These are phyloP conservation scores for Mormyrus iriodes DNA, from an alignment of 2,113 vertebrate species.

Conservation along the genomic window DNA sequence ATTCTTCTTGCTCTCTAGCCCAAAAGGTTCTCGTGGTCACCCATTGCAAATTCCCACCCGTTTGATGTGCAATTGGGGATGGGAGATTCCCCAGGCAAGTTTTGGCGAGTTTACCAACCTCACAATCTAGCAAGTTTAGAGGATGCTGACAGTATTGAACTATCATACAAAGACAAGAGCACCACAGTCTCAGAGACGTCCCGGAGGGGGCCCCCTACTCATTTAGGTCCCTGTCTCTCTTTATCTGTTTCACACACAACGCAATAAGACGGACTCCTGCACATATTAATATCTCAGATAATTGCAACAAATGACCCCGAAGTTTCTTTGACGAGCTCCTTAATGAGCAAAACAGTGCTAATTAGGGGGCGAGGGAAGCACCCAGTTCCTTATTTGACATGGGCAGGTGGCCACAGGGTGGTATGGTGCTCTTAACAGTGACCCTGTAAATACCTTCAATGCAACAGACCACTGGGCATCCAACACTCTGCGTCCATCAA, in stretches of 20 bases:
- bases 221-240: constrained; percentile 42
- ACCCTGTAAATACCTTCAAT: background rate
- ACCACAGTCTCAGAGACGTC: too few relatives aligned
- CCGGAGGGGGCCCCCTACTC: background rate
- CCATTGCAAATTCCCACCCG: background rate
- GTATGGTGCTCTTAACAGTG: background rate
- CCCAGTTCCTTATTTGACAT: background rate
- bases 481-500: background rate
- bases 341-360: constrained; percentile 69
- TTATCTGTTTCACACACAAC: constrained; percentile 58
- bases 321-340: constrained; percentile 66
- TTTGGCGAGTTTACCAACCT: background rate
- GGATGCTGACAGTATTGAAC: too few relatives aligned
- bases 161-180: too few relatives aligned
- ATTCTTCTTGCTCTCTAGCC: background rate
- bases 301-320: constrained; percentile 70
- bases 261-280: constrained; percentile 48
- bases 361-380: constrained; percentile 63
- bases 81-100: background rate
- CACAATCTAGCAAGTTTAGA: too few relatives aligned
- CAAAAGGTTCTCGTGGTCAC: background rate
- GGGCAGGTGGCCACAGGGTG: background rate
- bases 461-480: background rate
- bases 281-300: constrained; percentile 67
- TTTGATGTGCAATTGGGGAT: background rate